Evolutionary conservation across 2,113 vertebrate species (phyloP), one percentile per base, ranked within the genome.

Genomic region (Menura novaehollandiae): DNA sequence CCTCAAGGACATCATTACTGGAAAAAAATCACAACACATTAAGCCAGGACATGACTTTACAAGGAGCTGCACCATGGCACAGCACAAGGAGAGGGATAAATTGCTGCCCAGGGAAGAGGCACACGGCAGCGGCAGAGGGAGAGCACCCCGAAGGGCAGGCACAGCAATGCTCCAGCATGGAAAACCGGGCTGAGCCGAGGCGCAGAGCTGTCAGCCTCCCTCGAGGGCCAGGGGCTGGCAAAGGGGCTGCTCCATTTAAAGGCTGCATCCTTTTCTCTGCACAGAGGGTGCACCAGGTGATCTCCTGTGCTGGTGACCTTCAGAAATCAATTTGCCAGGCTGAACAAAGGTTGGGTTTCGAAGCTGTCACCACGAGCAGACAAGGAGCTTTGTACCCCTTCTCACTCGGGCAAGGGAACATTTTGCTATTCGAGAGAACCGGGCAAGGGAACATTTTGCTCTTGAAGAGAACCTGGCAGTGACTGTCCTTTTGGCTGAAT

Each of bases 41-140:
- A 87, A 84, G 76, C n/a, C 55, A 69, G 55, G 51, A 41, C 37
- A 41, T 23, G 76, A 32, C 22, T 69, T 60, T 23, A 33, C 44
- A 52, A 66, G 53, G 71, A 35, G 56, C 5, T 33, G 39, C 1
- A 6, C 47, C 49, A 2, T 0, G 32, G 89, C 12, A 67, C 68
- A 91, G 73, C 1, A 4, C 53, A 49, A 73, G 80, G 85, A 10
- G 2, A 85, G 69, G 73, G 77, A 44, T n/a, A 11, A 72, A 72
- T 5, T 16, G 21, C 77, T 87, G 92, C 85, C 49, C 60, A 53
- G 88, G 55, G 41, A 69, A 53, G 5, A 30, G 46, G 33, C 22
- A 7, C 0, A 0, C 2, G 2, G 62, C 22, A 63, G 35, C 4
- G 39, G 46, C 7, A 0, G 53, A 74, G 53, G 4, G 0, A 80